Evolutionary conservation across 2,888 invertebrate genomes (phyloP).

Genomic region (Polyploca ridens): DNA sequence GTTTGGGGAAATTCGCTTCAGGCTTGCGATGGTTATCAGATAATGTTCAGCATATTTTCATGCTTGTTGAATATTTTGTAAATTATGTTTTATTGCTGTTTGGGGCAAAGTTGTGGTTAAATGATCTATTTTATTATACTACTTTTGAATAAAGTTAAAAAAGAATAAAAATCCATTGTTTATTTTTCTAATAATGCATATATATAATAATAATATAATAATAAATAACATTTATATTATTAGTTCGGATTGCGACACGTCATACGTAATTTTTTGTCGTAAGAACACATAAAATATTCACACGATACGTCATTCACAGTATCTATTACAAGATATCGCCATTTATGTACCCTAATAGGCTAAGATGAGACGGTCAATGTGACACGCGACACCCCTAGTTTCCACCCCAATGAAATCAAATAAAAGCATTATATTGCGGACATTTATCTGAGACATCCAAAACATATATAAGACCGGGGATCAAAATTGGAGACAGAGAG

Average conservation of each 20-base stretch:
- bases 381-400: conserved; percentile 64
- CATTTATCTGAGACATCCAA: conserved; percentile 47
- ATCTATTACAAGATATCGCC: conserved; percentile 61
- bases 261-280: not conserved
- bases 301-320: conserved; percentile 40
- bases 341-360: conserved; percentile 68
- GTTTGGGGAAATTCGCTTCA: conserved; percentile 46
- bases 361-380: conserved; percentile 67
- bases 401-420: conserved; percentile 68
- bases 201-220: too few species aligned
- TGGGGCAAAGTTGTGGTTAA: not conserved
- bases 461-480: conserved; percentile 38
- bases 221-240: too few species aligned
- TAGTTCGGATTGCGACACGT: too few species aligned
- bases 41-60: conserved; percentile 13
- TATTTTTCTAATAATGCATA: too few species aligned
- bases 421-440: conserved; percentile 65
- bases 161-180: too few species aligned
- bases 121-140: too few species aligned
- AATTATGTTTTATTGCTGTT: not conserved
- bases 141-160: too few species aligned
- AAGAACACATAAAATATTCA: conserved; percentile 44
- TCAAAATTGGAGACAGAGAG: conserved; percentile 28
- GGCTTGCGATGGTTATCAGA: conserved; percentile 30
- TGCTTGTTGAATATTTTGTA: not conserved